A percentile compares a stretch with the other conserved stretches of the same genome.
Evolutionary conservation across 2,888 invertebrate genomes (phyloP).

Genomic region (Lapara coniferarum): DNA sequence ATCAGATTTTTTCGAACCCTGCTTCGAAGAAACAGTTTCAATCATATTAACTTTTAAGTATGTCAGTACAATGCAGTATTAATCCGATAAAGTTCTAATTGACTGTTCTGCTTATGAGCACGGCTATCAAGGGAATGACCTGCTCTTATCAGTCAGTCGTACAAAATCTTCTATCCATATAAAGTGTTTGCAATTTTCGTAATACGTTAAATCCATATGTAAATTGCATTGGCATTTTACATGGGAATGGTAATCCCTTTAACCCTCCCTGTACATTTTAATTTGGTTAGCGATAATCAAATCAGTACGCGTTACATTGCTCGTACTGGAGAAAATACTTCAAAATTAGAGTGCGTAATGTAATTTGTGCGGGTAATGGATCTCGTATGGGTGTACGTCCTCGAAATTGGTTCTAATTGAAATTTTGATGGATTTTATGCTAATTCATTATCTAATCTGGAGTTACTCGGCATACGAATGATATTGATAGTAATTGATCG

Average conservation of each 20-base stretch:
- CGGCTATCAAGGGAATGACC: no score
- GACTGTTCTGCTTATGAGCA: no score
- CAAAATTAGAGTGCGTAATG: background rate
- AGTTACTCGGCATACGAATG: no score
- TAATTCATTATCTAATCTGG: background rate
- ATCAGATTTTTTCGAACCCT: no score
- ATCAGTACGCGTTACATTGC: conserved; percentile 10
- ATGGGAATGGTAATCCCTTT: conserved; percentile 10
- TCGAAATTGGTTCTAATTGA: background rate
- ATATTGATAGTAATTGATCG: no score
- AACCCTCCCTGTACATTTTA: conserved; percentile 8
- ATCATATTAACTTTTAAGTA: no score
- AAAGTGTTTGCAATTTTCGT: background rate
- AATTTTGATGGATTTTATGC: background rate
- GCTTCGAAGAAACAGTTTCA: no score
- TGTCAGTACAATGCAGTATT: no score
- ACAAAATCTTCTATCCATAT: background rate
- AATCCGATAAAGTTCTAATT: no score
- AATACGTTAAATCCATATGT: conserved; percentile 15
- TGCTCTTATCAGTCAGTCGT: no score
- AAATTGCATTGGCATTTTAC: conserved; percentile 14
- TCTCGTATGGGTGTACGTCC: background rate
- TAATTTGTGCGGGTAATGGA: conserved; percentile 8
- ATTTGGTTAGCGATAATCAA: conserved; percentile 17
- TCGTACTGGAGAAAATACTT: background rate